Conservation (phyloP, 2,797 vertebrate species). For the Muraenolepis orangiensis region DNA sequence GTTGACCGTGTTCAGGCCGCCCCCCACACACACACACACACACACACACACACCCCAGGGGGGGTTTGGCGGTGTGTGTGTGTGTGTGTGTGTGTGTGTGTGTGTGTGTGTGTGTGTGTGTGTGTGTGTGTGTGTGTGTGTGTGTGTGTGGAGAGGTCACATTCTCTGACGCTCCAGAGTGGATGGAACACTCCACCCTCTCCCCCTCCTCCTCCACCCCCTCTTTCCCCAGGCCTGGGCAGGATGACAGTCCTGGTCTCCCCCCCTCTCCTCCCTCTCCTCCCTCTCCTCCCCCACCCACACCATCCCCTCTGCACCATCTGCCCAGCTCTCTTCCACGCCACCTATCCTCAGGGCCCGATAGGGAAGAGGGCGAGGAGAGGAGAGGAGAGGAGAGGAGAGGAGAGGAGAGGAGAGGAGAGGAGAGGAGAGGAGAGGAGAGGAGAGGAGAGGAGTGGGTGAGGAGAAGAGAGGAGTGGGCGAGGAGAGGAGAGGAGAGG, state of each 20-base stretch:
- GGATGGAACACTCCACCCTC: slow-evolving; percentile 57
- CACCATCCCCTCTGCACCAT: slow-evolving; percentile 60
- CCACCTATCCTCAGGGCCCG: slow-evolving; percentile 51
- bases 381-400: slow-evolving; percentile 50
- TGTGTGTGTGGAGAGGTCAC: slow-evolving; percentile 51
- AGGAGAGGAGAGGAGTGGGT: too few relatives aligned
- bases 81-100: not conserved
- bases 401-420: slow-evolving; percentile 52
- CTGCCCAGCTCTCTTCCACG: slow-evolving; percentile 54
- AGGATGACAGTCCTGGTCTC: slow-evolving; percentile 40
- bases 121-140: slow-evolving; percentile 5
- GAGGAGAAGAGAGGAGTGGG: too few relatives aligned
- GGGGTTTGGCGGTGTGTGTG: slow-evolving; percentile 17
- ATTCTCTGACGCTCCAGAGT: slow-evolving; percentile 63
- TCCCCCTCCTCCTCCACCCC: slow-evolving; percentile 25
- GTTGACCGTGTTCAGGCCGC: slow-evolving; percentile 53
- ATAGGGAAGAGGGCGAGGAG: slow-evolving; percentile 61
- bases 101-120: too few relatives aligned
- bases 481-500: too few relatives aligned
- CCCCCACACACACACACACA: too few relatives aligned
- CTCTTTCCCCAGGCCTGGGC: slow-evolving; percentile 41
- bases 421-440: too few relatives aligned
- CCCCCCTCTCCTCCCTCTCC: slow-evolving; percentile 13
- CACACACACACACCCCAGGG: too few relatives aligned
- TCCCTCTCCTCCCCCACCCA: slow-evolving; percentile 8